Percentiles rank a stretch among this genome's conserved stretches.
phyloP scores from a whole-genome alignment of 2,888 invertebrate genomes.

The Cataglyphis altisquamis region DNA sequence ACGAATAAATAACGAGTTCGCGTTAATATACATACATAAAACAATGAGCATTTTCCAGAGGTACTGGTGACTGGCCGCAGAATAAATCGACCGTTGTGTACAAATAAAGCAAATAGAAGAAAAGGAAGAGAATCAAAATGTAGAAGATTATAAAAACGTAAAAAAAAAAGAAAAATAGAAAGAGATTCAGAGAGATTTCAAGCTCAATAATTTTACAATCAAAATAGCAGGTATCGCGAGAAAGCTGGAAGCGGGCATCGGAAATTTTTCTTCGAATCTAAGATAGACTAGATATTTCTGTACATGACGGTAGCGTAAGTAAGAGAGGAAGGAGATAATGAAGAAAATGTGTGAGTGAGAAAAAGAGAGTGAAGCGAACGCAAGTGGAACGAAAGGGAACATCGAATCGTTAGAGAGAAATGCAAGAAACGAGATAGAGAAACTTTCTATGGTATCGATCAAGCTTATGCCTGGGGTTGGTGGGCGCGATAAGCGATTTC shows the following conservation, averaged over 20 bases:
- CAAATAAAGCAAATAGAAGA: slow-evolving; percentile 26
- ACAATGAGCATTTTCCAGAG: slow-evolving; percentile 80
- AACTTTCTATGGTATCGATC: slow-evolving; percentile 72
- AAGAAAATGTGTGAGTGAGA: background rate
- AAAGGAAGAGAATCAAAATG: slow-evolving; percentile 40
- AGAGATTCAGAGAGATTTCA: slow-evolving; percentile 15
- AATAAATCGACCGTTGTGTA: slow-evolving; percentile 56
- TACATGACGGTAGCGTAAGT: background rate
- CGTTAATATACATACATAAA: slow-evolving; percentile 66
- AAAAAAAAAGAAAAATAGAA: slow-evolving; percentile 30
- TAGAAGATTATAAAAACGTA: slow-evolving; percentile 30
- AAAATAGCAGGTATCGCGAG: background rate
- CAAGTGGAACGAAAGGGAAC: slow-evolving; percentile 39
- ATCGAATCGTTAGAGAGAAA: slow-evolving; percentile 56
- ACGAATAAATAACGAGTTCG: slow-evolving; percentile 73
- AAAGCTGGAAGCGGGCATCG: background rate
- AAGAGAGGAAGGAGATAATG: slow-evolving; percentile 30
- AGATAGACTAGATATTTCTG: slow-evolving; percentile 14
- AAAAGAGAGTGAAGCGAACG: slow-evolving; percentile 5
- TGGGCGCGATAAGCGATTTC: slow-evolving; percentile 93
- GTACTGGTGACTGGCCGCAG: slow-evolving; percentile 76
- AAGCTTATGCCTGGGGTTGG: slow-evolving; percentile 87
- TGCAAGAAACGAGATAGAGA: slow-evolving; percentile 44
- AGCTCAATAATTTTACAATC: background rate
- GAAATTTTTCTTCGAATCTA: background rate